Evolutionary conservation across 2,113 vertebrate species (phyloP), one percentile per base, ranked within the genome.

Genomic region (Columba janthina): DNA sequence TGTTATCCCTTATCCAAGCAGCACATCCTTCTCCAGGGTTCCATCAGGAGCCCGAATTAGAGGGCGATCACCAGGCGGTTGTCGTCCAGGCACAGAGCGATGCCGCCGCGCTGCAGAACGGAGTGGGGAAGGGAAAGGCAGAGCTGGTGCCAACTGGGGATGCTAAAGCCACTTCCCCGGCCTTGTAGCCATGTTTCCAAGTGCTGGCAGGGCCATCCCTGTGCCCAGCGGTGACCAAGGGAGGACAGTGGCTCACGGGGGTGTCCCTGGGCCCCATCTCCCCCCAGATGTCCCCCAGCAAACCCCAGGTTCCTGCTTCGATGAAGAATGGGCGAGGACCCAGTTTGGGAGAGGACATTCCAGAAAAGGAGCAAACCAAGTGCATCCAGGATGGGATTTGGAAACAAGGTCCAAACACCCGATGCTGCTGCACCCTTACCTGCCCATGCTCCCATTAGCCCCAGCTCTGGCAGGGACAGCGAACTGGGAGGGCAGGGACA

Each of bases 391-490:
- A 17, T 3, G 2, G 1, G 44, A 32, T 53, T 1, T 21, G 66
- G 77, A 73, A n/a, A 56, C 64, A 19, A 48, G 62, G 17, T 1
- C 0, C 0, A 0, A 5, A 6, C 6, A 10, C 56, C 72, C 66
- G 46, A 26, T 13, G 48, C 48, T 14, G 56, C 74, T 9, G 29
- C 10, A 7, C 24, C 88, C 78, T 64, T 2, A 11, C 26, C 9
- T 14, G 44, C 32, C 58, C 54, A 0, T 6, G 3, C 34, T 67
- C 53, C 81, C 0, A 0, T 40, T 18, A 3, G 48, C 34, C 0
- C 0, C 0, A 2, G 78, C 40, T 78, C 74, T 54, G 66, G 53
- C 50, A 72, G 89, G 58, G 62, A 36, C 12, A 5, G 19, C 0
- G 1, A 0, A 0, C 28, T 22, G 61, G 28, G 71, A 62, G 31